phyloP scores from a whole-genome alignment of 2,797 vertebrate species.

The Octomys mimax region DNA sequence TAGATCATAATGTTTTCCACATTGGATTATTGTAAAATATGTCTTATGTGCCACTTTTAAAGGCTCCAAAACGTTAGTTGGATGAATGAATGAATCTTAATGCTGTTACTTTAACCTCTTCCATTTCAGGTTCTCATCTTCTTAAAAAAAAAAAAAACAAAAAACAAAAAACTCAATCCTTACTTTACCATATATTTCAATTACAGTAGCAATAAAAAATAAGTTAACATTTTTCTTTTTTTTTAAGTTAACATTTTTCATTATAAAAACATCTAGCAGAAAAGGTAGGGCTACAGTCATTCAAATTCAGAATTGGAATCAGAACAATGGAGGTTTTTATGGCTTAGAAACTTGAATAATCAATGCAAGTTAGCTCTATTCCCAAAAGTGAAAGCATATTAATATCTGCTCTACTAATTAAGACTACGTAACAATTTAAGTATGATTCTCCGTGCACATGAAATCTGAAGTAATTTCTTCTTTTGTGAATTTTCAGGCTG shows the following conservation, averaged over 20 bases:
- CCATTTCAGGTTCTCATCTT: slow-evolving; percentile 62
- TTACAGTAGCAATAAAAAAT: slow-evolving; percentile 61
- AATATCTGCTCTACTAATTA: slow-evolving; percentile 75
- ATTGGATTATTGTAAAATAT: slow-evolving; percentile 16
- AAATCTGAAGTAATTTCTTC: slow-evolving; percentile 82
- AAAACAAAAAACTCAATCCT: neutral
- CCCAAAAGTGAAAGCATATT: slow-evolving; percentile 70
- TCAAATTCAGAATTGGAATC: slow-evolving; percentile 74
- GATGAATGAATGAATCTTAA: slow-evolving; percentile 57
- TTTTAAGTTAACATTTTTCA: slow-evolving; percentile 76
- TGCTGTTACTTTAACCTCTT: slow-evolving; percentile 65
- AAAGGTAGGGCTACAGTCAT: slow-evolving; percentile 63
- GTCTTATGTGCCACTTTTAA: slow-evolving; percentile 3
- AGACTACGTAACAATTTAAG: slow-evolving; percentile 71
- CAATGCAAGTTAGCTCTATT: slow-evolving; percentile 68
- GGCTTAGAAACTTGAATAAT: slow-evolving; percentile 74
- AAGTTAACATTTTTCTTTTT: slow-evolving; percentile 74
- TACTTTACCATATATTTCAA: slow-evolving; percentile 72
- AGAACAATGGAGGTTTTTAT: slow-evolving; percentile 74
- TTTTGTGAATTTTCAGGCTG: slow-evolving; percentile 74
- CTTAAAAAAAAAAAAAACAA: slow-evolving; percentile 53
- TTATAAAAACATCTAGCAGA: slow-evolving; percentile 78
- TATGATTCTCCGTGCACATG: slow-evolving; percentile 78
- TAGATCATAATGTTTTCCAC: slow-evolving; percentile 33
- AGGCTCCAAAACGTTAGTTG: slow-evolving; percentile 49